Conservation (phyloP, 2,888 invertebrate genomes). For the Nephrotoma guestfalica region DNA sequence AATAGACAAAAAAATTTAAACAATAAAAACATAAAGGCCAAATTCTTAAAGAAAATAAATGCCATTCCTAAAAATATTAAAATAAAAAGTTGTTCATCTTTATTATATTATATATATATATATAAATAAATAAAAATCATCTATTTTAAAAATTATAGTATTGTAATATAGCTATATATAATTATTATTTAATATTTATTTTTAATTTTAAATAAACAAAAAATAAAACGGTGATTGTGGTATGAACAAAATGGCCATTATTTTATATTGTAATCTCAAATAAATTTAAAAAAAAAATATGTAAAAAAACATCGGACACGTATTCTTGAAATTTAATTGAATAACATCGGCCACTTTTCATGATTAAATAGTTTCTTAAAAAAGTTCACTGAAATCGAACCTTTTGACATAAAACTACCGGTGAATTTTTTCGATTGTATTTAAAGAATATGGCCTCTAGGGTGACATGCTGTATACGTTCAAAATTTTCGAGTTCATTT, state of each 20-base stretch:
- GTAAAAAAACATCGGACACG: too few species aligned
- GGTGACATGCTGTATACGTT: too few species aligned
- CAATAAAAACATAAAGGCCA: background rate
- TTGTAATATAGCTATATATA: background rate
- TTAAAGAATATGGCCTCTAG: too few species aligned
- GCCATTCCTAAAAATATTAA: background rate
- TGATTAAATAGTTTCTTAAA: too few species aligned
- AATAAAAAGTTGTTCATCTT: background rate
- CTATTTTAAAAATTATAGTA: background rate
- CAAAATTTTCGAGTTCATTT: too few species aligned
- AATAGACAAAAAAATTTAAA: background rate
- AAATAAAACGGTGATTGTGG: background rate
- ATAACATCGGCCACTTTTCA: too few species aligned
- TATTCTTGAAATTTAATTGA: too few species aligned
- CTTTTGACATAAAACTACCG: too few species aligned
- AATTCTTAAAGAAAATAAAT: background rate
- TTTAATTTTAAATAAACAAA: background rate
- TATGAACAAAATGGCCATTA: background rate
- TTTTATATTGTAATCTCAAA: background rate
- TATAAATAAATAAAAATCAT: background rate
- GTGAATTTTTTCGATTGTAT: too few species aligned
- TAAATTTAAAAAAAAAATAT: background rate
- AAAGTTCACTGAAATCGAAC: too few species aligned
- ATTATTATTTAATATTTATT: background rate
- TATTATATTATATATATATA: background rate